These are phyloP conservation scores for Thaumetopoea pityocampa DNA, from an alignment of 1,140 invertebrate genomes.

Conservation along the genomic window DNA sequence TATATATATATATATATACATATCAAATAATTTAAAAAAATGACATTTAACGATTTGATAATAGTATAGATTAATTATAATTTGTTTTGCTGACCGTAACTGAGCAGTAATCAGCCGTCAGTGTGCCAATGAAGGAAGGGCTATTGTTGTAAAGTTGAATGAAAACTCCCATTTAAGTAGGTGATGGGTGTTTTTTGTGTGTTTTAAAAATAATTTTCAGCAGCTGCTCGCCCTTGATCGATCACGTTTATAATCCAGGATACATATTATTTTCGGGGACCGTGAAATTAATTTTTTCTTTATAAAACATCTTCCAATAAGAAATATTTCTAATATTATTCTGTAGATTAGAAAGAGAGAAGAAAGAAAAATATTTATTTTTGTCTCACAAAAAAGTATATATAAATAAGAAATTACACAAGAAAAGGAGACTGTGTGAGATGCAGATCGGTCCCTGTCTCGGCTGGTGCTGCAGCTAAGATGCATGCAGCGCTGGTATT, in stretches of 20 bases:
- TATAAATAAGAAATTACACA: no score
- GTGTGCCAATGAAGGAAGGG: conserved; percentile 70
- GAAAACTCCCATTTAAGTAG: conserved; percentile 72
- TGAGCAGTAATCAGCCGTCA: conserved; percentile 63
- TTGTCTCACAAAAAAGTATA: no score
- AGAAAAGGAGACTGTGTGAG: no score
- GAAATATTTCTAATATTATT: no score
- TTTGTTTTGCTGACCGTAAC: conserved; percentile 43
- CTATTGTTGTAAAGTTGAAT: conserved; percentile 71
- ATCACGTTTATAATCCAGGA: conserved; percentile 48
- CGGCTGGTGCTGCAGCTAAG: no score
- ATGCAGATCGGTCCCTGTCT: no score
- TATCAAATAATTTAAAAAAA: background rate
- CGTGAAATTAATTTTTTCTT: conserved; percentile 57
- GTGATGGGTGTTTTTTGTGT: conserved; percentile 56
- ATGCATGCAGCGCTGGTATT: no score
- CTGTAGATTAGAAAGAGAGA: no score
- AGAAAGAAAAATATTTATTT: no score
- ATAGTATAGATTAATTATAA: no score
- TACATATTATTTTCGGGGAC: conserved; percentile 42
- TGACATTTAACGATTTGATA: no score
- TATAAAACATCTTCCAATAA: background rate
- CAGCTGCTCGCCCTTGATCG: conserved; percentile 64
- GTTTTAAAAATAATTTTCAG: conserved; percentile 71
- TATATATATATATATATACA: background rate